phyloP scores from a whole-genome alignment of 2,888 invertebrate species.

The Thysanoteuthis rhombus region DNA sequence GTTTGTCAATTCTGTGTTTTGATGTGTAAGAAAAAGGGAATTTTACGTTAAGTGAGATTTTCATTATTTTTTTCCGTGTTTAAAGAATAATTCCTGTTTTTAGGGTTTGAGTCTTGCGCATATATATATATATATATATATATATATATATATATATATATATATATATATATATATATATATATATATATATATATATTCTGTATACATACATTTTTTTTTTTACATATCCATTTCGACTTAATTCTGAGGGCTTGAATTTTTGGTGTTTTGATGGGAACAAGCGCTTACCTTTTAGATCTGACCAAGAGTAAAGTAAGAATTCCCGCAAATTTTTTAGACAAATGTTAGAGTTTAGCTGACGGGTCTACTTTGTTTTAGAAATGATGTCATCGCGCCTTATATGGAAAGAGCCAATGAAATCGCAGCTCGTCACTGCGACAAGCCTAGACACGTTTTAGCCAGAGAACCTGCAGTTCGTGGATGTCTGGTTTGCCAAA shows the following conservation, averaged over 20 bases:
- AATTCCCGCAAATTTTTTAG: background rate
- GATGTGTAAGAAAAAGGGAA: no score
- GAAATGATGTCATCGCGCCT: background rate
- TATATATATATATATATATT: background rate
- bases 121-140: background rate
- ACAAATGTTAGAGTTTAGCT: background rate
- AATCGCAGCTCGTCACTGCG: background rate
- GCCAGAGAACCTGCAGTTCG: background rate
- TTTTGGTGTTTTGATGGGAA: background rate
- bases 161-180: background rate
- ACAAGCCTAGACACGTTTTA: background rate
- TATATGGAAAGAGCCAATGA: background rate
- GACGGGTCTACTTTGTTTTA: background rate
- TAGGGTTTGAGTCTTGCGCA: background rate
- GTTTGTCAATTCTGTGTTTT: no score
- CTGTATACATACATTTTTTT: background rate
- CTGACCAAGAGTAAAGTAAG: background rate
- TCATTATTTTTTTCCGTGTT: no score
- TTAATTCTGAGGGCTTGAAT: background rate
- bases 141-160: background rate
- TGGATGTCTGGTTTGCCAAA: background rate
- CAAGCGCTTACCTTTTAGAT: background rate
- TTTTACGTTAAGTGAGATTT: no score
- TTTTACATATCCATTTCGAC: background rate
- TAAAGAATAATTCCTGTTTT: no score